A percentile compares a stretch with the other conserved stretches of the same genome.
These are phyloP conservation scores for Watsonalla binaria DNA, from an alignment of 2,888 invertebrate genomes.

Conservation along the genomic window DNA sequence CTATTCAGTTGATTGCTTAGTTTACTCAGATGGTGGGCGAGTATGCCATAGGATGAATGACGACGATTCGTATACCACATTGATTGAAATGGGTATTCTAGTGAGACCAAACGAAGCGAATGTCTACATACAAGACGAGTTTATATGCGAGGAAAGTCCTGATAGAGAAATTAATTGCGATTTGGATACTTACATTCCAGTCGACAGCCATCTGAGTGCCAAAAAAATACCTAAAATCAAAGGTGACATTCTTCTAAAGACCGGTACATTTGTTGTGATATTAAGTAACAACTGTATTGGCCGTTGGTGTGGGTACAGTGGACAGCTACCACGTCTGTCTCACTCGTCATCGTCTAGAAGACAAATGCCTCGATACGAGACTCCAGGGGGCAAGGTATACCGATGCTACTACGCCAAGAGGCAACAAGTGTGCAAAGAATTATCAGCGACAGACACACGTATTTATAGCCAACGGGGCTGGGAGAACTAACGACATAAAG, in stretches of 20 bases:
- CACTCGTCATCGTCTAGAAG: constrained; percentile 28
- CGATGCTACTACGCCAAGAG: constrained; percentile 57
- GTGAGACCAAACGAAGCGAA: constrained; percentile 48
- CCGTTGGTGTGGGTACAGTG: constrained; percentile 58
- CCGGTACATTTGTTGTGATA: constrained; percentile 33
- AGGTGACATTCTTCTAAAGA: constrained; percentile 49
- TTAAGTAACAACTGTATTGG: constrained; percentile 43
- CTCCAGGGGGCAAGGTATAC: constrained; percentile 56
- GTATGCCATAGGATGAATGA: constrained; percentile 56
- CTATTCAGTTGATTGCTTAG: constrained; percentile 62
- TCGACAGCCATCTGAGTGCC: constrained; percentile 34
- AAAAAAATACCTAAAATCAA: constrained; percentile 36
- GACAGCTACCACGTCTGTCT: constrained; percentile 20
- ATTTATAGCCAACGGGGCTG: constrained; percentile 34
- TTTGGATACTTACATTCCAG: constrained; percentile 50
- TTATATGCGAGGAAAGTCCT: constrained; percentile 55
- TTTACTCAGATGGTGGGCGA: constrained; percentile 52
- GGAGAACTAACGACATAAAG: constrained; percentile 1
- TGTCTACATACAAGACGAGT: constrained; percentile 60
- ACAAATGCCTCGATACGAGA: constrained; percentile 22
- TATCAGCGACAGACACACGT: constrained; percentile 20
- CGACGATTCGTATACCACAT: constrained; percentile 41
- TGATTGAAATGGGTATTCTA: constrained; percentile 52
- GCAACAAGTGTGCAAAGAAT: constrained; percentile 60
- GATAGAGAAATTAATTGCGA: constrained; percentile 48